Evolutionary conservation across 2,888 invertebrate genomes (phyloP).

Genomic region (Patella ulyssiponensis): DNA sequence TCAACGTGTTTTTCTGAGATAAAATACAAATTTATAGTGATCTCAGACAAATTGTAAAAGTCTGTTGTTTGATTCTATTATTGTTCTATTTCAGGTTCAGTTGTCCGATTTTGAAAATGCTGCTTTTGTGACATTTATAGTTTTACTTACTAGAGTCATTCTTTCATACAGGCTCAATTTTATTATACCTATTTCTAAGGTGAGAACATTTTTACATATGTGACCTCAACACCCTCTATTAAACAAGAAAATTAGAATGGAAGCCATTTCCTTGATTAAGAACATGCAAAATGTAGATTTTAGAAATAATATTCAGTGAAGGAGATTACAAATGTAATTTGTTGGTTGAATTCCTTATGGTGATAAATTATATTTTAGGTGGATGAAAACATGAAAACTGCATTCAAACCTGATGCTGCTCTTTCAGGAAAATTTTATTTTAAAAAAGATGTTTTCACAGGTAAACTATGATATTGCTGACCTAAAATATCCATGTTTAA

Average conservation of each 20-base stretch:
- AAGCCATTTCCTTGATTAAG: no score
- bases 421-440: conserved; percentile 92
- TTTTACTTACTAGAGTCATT: conserved; percentile 95
- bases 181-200: conserved; percentile 97
- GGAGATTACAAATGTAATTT: no score
- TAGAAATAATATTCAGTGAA: no score
- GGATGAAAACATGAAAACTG: conserved; percentile 95
- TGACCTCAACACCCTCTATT: not conserved
- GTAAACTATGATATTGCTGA: conserved; percentile 34
- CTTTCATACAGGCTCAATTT: conserved; percentile 96
- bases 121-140: conserved; percentile 97
- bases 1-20: no score
- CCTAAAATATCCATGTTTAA: no score
- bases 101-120: conserved; percentile 99
- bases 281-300: no score
- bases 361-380: conserved; percentile 43
- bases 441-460: conserved; percentile 67
- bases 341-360: no score
- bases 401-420: conserved; percentile 92
- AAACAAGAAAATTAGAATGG: no score
- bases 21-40: no score
- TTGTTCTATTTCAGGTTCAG: conserved; percentile 78
- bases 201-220: conserved; percentile 63
- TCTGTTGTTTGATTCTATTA: not conserved
- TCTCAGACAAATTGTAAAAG: no score